These are phyloP conservation scores for Drosophila heteroneura DNA, from an alignment of 2,888 invertebrate genomes.

Conservation along the genomic window DNA sequence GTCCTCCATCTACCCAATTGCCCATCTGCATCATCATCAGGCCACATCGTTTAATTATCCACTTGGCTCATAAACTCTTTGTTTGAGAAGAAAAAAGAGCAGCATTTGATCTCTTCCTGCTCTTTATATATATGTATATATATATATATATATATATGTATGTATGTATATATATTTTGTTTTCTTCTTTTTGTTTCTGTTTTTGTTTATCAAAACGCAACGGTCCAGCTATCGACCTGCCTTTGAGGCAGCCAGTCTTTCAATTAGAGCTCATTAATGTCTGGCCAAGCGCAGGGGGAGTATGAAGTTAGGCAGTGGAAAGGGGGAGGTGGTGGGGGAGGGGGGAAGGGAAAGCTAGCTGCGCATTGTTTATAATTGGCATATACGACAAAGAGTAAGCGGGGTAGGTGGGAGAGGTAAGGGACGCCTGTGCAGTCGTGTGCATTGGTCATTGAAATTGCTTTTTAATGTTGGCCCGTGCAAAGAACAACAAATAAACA, in stretches of 20 bases:
- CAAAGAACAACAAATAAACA: constrained; percentile 54
- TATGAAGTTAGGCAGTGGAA: not conserved
- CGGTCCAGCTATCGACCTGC: constrained; percentile 44
- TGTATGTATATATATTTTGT: not conserved
- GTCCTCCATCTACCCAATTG: constrained; percentile 15
- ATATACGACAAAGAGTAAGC: constrained; percentile 15
- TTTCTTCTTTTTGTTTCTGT: constrained; percentile 13
- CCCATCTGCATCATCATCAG: constrained; percentile 30
- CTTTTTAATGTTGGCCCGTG: constrained; percentile 66
- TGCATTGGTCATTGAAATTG: constrained; percentile 74
- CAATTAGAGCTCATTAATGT: constrained; percentile 74
- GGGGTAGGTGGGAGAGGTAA: not conserved
- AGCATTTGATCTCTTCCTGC: constrained; percentile 29
- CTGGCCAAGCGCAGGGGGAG: not conserved
- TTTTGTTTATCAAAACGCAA: constrained; percentile 60
- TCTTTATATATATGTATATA: not conserved
- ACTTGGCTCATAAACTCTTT: constrained; percentile 62
- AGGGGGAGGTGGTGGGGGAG: not conserved
- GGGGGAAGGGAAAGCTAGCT: constrained; percentile 1
- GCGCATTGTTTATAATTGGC: constrained; percentile 71
- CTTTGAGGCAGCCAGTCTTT: constrained; percentile 55
- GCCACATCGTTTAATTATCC: constrained; percentile 67
- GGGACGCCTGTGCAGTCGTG: constrained; percentile 66
- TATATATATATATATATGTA: not conserved
- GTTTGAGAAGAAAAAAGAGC: constrained; percentile 32